Base-by-base conservation (phyloP, 2,888 invertebrate species). In the Lottia scabra region DNA sequence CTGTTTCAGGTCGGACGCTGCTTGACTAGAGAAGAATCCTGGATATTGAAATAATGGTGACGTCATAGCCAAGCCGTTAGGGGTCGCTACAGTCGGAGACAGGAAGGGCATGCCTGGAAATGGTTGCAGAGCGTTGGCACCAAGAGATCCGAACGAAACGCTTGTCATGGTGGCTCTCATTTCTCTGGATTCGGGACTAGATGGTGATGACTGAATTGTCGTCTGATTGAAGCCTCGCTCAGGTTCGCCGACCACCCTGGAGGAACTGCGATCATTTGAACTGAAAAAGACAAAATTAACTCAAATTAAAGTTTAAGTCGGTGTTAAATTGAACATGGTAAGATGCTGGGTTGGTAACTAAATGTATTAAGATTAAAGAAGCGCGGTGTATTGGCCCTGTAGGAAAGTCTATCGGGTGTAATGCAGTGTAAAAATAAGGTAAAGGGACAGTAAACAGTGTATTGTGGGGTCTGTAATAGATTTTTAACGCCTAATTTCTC, bases 11-110 rank as follows among this genome's bases (percentile, higher is more conserved):
- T 81, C 80, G 44, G 74, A 27, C 76, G 74, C 23, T 70, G 75
- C 70, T 71, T 74, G 43, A 73, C 70, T 30, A 71, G 77, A 70
- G 78, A 78, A 65, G 79, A 77, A 63, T 78, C 71, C 75, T 2
- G 84, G 81, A 68, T 84, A 84, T 26, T 83, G 84, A 16, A 84
- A 45, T 26, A 83, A 69, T 16, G 85, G 77, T 6, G 80, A 73
- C 56, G 81, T 78, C 30, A 84, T 66, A 30, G 78, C 75, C 10
- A 75, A 67, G 4, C 67, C 71, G 13, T 69, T 62, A 15, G 70
- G 67, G 12, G 62, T 48, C 5, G 68, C 19, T 5, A 78, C 70
- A 3, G 77, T 67, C 8, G 80, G 75, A 8, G 77, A 63, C 5
- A 75, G 71, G 19, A 75, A 75, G 1, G 78, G 76, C 10, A 80